Percentiles rank a stretch among this genome's conserved stretches.
Evolutionary conservation across 2,888 invertebrate genomes (phyloP).

Genomic region (Acleris sparsana): DNA sequence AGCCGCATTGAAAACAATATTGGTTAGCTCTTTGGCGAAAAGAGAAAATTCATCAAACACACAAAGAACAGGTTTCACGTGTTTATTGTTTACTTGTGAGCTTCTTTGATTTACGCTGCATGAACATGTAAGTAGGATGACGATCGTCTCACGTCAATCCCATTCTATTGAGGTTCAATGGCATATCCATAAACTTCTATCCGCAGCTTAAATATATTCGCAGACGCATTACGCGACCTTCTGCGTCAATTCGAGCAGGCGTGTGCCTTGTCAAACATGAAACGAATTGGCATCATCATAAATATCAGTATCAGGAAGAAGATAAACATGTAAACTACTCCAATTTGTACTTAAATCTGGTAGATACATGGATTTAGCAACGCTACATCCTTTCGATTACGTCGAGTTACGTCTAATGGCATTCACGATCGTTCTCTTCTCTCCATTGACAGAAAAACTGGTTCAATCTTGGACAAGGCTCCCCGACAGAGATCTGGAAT

Average conservation of each 20-base stretch:
- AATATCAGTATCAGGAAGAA: constrained; percentile 4
- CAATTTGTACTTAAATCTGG: neutral
- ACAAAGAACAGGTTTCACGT: constrained; percentile 1
- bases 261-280: constrained; percentile 26
- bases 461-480: constrained; percentile 73
- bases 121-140: constrained; percentile 16
- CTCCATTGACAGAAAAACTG: constrained; percentile 69
- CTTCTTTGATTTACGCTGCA: neutral
- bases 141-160: constrained; percentile 73
- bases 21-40: constrained; percentile 41
- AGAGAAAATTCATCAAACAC: constrained; percentile 44
- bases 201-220: constrained; percentile 62
- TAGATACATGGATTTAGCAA: neutral
- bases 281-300: constrained; percentile 18
- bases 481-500: constrained; percentile 63
- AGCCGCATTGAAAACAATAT: constrained; percentile 53
- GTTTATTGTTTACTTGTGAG: constrained; percentile 1
- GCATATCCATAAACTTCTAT: constrained; percentile 77
- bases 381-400: constrained; percentile 4
- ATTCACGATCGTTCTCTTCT: constrained; percentile 67
- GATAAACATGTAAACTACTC: neutral
- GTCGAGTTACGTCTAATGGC: constrained; percentile 37
- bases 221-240: constrained; percentile 54
- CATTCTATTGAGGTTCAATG: constrained; percentile 75
- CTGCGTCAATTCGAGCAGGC: constrained; percentile 40